These are phyloP conservation scores for Caretta caretta DNA, from an alignment of 2,113 vertebrate genomes.

Conservation along the genomic window DNA sequence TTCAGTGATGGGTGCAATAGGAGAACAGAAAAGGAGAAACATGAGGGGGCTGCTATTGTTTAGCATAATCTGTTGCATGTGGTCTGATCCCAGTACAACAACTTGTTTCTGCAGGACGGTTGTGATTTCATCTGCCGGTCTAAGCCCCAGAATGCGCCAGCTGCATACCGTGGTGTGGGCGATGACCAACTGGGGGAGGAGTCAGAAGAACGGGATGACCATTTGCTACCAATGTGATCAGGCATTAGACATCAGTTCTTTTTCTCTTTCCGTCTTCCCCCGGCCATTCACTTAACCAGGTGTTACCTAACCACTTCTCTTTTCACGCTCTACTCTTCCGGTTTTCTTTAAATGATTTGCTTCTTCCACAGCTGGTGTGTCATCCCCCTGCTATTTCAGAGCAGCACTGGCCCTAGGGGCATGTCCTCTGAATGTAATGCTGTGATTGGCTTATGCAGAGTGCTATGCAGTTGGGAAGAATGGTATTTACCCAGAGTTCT, in stretches of 20 bases:
- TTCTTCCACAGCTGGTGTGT: not conserved
- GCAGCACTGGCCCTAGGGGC: not conserved
- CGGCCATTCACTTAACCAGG: constrained; percentile 33
- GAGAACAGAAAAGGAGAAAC: not conserved
- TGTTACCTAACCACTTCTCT: constrained; percentile 57
- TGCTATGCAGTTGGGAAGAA: not conserved
- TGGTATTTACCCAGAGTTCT: not conserved
- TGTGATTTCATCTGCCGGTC: constrained; percentile 97
- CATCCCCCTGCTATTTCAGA: not conserved
- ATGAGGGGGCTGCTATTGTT: not conserved
- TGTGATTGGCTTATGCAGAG: constrained; percentile 5
- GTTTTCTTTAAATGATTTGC: constrained; percentile 44
- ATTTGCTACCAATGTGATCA: constrained; percentile 94
- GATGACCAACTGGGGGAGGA: constrained; percentile 91
- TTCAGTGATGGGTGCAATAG: not conserved
- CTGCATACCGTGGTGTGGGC: constrained; percentile 87
- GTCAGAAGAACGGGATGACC: constrained; percentile 95
- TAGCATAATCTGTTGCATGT: not conserved
- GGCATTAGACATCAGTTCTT: constrained; percentile 3
- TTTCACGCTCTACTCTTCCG: constrained; percentile 20
- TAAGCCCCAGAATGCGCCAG: constrained; percentile 81
- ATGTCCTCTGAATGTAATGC: not conserved
- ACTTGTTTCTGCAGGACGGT: constrained; percentile 86
- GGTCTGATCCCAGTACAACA: not conserved
- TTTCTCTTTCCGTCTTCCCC: not conserved